Evolutionary conservation across 2,113 vertebrate genomes (phyloP).

Genomic region (Strigops habroptila): DNA sequence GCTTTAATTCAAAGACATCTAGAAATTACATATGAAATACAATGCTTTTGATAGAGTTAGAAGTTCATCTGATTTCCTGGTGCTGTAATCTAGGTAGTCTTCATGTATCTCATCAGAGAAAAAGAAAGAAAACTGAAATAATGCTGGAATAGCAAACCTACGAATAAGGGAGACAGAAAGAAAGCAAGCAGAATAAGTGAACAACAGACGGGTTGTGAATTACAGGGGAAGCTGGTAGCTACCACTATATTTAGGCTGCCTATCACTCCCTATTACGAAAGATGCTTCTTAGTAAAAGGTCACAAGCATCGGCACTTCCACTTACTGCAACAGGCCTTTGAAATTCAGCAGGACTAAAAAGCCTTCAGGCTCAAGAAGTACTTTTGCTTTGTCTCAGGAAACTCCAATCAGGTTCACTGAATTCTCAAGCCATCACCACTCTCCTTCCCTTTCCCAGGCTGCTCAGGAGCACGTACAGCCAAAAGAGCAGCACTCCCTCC

Average conservation of each 20-base stretch:
- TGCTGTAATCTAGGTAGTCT: background rate
- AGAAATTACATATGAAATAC: background rate
- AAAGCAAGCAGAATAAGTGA: background rate
- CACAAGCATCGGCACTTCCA: conserved; percentile 38
- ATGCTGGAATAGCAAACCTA: background rate
- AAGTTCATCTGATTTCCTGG: background rate
- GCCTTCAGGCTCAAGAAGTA: conserved; percentile 21
- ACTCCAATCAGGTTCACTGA: background rate
- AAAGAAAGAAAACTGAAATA: background rate
- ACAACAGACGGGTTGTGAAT: background rate
- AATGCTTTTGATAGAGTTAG: background rate
- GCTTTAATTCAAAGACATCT: background rate
- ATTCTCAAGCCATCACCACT: background rate
- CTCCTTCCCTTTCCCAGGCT: background rate
- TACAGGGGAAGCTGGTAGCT: background rate
- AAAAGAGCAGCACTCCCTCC: background rate
- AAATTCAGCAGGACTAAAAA: conserved; percentile 38
- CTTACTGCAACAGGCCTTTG: conserved; percentile 25
- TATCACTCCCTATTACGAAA: conserved; percentile 35
- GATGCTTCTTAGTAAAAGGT: conserved; percentile 39
- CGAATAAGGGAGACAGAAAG: background rate
- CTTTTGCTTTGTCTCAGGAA: background rate
- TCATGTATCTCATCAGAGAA: background rate
- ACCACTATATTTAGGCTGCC: conserved; percentile 42
- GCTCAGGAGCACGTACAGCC: background rate